A percentile compares a stretch with the other conserved stretches of the same genome.
Conservation (phyloP, 35 echinoderm and acorn worm genomes). For the Stichopus chloronotus region DNA sequence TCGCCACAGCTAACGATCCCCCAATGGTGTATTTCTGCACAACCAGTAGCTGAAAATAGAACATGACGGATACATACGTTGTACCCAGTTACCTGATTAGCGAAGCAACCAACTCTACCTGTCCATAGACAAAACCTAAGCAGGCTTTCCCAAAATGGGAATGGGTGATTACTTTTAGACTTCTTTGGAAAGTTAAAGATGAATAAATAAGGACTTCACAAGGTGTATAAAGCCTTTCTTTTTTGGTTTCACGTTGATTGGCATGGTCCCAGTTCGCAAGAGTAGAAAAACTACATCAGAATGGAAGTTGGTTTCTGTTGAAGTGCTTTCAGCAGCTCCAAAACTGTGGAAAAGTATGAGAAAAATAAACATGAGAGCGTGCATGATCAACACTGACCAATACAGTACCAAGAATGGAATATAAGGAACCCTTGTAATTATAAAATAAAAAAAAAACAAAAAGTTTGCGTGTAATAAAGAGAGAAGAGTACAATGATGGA, state of each 20-base stretch:
- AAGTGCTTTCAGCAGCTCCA: slow-evolving; percentile 9
- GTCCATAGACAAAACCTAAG: background rate
- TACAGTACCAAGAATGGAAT: too few relatives aligned
- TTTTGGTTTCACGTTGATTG: slow-evolving; percentile 36
- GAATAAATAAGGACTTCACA: slow-evolving; percentile 20
- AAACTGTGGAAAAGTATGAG: slow-evolving; percentile 1
- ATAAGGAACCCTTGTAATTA: too few relatives aligned
- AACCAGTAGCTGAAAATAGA: too few relatives aligned
- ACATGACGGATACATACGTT: too few relatives aligned
- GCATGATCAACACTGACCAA: too few relatives aligned
- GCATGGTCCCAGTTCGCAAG: slow-evolving; percentile 1
- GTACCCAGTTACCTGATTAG: too few relatives aligned
- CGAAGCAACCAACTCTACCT: background rate
- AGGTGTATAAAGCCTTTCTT: slow-evolving; percentile 5
- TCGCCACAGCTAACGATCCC: too few relatives aligned
- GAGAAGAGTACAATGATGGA: background rate
- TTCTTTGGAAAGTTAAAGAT: background rate
- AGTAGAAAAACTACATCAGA: slow-evolving; percentile 9
- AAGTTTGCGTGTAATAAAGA: background rate
- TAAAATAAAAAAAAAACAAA: too few relatives aligned
- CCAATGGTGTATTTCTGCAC: too few relatives aligned
- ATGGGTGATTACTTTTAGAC: background rate
- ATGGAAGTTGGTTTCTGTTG: slow-evolving; percentile 46
- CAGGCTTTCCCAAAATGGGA: background rate
- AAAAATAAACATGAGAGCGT: too few relatives aligned